Base-by-base conservation (phyloP, 2,113 vertebrate species). In the Saccopteryx bilineata region DNA sequence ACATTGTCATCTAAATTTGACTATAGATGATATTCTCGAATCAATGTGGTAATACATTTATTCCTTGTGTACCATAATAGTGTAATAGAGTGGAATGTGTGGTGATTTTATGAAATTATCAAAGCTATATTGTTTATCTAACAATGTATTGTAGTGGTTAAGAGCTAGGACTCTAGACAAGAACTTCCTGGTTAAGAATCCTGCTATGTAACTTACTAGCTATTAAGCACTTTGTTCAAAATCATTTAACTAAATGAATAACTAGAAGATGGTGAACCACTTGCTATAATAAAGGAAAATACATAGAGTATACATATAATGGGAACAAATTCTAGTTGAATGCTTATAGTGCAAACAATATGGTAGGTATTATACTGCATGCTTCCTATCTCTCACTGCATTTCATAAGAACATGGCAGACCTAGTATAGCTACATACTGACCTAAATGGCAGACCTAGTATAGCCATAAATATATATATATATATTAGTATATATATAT, bases 191-290 rank as follows among this genome's bases (percentile, higher is more conserved):
- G 56, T 14, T 94, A 76, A 87, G 75, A 93, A 87, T 90, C 28
- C 87, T 92, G 75, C 48, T 2, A 39, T 46, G 39, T 72, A 90
- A 11, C 61, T 71, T 79, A 71, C 50, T 82, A 75, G 65, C 78
- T 91, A 63, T 94, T 83, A 93, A 91, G 58, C 61, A 91, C 28
- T 94, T 94, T 83, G 48, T 60, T 96, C n/a, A 93, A 97, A 83
- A 63, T 94, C 71, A 90, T 94, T 96, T 87, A 92, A 72, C 76
- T 95, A 94, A 95, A 91, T 86, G 89, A 87, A 96, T 87, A 93
- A 80, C 80, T 97, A 76, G 71, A 96, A 87, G 54, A 82, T 50
- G 74, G 90, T 78, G 87, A 97, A 58, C 76, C n/a, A 83, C 75
- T 92, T 94, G 69, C 65, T 92, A 15, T 61, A 87, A 54, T 18